Evolutionary conservation across 2,888 invertebrate species (phyloP), one percentile per base, ranked within the genome.

Genomic region (Colletes collaris): DNA sequence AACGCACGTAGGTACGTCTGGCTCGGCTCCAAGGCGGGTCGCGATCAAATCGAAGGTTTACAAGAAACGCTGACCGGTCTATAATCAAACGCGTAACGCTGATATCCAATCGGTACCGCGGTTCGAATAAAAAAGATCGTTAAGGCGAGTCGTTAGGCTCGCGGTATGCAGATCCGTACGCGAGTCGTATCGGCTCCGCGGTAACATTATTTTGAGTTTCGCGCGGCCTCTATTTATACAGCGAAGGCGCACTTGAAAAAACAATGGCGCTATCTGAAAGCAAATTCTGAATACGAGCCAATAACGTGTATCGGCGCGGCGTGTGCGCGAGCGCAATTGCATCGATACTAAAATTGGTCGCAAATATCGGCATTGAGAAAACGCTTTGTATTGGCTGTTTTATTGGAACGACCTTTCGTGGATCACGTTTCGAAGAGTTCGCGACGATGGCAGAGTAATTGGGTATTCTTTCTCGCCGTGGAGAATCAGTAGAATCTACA

Each of bases 221-320:
- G 59, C 72, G 50, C 71, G 56, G 19, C 19, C 55, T 82, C 77
- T 86, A 78, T 86, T 86, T 84, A 75, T 77, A 86, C 35, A 44
- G 60, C 53, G 56, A 49, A 55, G 49, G 74, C 73, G 62, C 79
- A 81, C 84, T 86, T 86, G 86, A 79, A 81, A 81, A 86, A 81
- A 83, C 86, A 82, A 84, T 79, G 74, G 71, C 71, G 79, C 84
- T 86, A 79, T 84, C 78, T 86, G 84, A 82, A 86, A 82, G 77
- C 67, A 55, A 66, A 67, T 58, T 79, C 77, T 80, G 82, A 84
- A 77, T 78, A 70, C 72, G 71, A 73, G 84, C 84, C 82, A 86
- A 86, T 82, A 74, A 75, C 62, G 78, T 63, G 75, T 79, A 50
- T 55, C 73, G 62, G 71, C 63, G 37, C 37, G 66, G 49, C 27